A percentile compares a stretch with the other conserved stretches of the same genome.
Evolutionary conservation across 2,888 invertebrate genomes (phyloP).

Genomic region (Caenorhabditis sulstoni): DNA sequence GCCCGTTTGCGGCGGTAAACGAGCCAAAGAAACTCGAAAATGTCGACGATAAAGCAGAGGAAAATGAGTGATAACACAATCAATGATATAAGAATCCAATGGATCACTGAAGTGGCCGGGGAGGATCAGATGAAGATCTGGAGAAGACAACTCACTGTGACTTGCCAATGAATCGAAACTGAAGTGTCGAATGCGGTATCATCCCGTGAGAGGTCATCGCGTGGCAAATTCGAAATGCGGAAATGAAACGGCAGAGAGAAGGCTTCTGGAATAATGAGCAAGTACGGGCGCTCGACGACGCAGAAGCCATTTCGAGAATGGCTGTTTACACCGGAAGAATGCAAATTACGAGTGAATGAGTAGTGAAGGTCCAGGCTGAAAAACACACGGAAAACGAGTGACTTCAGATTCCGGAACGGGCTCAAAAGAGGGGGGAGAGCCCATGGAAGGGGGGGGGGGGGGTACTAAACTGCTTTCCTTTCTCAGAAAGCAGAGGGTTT

Average conservation of each 20-base stretch:
- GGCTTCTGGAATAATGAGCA: background rate
- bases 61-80: slow-evolving; percentile 28
- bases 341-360: slow-evolving; percentile 30
- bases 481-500: too few relatives aligned
- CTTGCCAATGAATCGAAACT: slow-evolving; percentile 25
- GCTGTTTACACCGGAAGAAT: slow-evolving; percentile 34
- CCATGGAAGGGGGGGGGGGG: background rate
- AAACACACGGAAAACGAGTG: slow-evolving; percentile 17
- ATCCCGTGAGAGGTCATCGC: slow-evolving; percentile 17
- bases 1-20: slow-evolving; percentile 24
- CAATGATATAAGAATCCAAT: slow-evolving; percentile 42
- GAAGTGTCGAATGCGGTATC: background rate
- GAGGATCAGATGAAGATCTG: background rate
- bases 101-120: slow-evolving; percentile 26
- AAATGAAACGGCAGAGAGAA: slow-evolving; percentile 1
- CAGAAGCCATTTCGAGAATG: too few relatives aligned
- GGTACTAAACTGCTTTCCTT: slow-evolving; percentile 10
- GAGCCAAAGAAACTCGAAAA: slow-evolving; percentile 35
- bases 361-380: background rate
- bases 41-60: slow-evolving; percentile 40
- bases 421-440: background rate
- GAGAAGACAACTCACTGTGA: slow-evolving; percentile 31
- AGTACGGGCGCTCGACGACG: background rate
- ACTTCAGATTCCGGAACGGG: slow-evolving; percentile 6
- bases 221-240: slow-evolving; percentile 22